Percentiles rank a stretch among this genome's conserved stretches.
Conservation (phyloP, 2,113 vertebrate species). For the rabbit (Oryctolagus cuniculus) region DNA sequence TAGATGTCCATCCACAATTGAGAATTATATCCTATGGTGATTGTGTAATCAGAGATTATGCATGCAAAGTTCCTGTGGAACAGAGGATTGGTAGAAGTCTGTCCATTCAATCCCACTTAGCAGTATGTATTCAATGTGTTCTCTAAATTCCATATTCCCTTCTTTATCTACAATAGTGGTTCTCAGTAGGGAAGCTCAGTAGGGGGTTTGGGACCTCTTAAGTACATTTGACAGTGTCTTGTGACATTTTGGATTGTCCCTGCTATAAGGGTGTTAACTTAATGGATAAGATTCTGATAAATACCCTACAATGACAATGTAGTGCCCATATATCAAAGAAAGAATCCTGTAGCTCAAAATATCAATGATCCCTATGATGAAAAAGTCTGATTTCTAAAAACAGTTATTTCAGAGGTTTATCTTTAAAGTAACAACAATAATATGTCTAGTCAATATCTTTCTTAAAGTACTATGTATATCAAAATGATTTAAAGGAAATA, state of each 20-base stretch:
- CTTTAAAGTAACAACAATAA: background rate
- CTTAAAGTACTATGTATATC: background rate
- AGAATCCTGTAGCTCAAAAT: background rate
- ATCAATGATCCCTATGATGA: background rate
- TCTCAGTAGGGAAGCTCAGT: background rate
- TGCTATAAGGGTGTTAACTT: background rate
- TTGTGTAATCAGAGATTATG: background rate
- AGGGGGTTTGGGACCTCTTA: too few relatives aligned
- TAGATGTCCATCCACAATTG: background rate
- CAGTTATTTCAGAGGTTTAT: background rate
- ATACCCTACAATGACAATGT: background rate
- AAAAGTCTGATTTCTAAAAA: constrained; percentile 19
- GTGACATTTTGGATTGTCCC: background rate
- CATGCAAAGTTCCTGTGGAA: background rate
- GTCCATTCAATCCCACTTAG: background rate
- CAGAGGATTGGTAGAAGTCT: background rate
- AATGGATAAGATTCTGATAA: background rate
- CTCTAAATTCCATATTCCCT: background rate
- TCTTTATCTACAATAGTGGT: background rate
- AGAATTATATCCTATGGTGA: background rate
- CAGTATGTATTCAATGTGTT: background rate
- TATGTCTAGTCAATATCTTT: background rate
- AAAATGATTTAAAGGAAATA: background rate
- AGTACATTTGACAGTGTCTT: background rate
- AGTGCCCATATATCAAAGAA: background rate